Conservation (phyloP, 2,888 invertebrate species). For the Platycnemis pennipes region DNA sequence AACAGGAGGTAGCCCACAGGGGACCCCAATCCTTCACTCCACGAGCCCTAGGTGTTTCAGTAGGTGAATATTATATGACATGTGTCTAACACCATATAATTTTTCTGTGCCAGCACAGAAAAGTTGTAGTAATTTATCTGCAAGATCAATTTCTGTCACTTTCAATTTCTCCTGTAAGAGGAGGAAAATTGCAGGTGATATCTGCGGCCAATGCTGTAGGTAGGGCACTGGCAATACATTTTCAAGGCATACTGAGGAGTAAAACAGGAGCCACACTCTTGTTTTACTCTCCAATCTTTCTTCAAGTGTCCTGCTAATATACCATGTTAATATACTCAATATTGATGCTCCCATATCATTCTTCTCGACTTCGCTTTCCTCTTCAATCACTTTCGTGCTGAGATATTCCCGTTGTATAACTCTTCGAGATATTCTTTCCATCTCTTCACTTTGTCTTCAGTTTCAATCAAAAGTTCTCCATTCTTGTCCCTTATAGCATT, state of each 20-base stretch:
- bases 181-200: neutral
- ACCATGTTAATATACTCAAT: no score
- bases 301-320: neutral
- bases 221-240: neutral
- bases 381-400: no score
- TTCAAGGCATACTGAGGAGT: no score
- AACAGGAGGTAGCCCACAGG: constrained; percentile 45
- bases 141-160: no score
- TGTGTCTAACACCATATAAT: neutral
- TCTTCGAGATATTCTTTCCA: no score
- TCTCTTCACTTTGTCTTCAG: no score
- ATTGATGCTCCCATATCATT: no score
- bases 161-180: neutral
- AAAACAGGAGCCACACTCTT: neutral
- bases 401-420: no score
- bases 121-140: neutral
- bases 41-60: neutral
- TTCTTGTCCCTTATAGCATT: no score
- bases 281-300: neutral
- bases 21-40: constrained; percentile 41
- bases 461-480: no score
- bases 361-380: no score
- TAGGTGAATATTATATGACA: constrained; percentile 27
- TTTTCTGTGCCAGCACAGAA: neutral
- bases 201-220: neutral